phyloP scores from a whole-genome alignment of 2,113 vertebrate species.

The Bambusicola thoracicus region DNA sequence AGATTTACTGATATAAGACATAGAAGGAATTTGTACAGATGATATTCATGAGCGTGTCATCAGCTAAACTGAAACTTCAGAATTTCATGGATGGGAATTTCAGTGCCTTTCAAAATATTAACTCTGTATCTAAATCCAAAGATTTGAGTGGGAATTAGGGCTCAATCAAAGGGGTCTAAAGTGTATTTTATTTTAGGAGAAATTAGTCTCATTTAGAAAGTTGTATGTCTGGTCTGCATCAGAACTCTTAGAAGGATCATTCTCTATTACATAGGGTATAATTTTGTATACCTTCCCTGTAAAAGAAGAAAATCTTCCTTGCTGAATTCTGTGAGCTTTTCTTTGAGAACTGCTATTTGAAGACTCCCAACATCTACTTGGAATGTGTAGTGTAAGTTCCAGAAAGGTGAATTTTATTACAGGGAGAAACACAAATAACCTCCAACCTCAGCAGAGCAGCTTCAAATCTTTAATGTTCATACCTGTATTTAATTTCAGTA shows the following conservation, averaged over 20 bases:
- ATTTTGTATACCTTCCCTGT: background rate
- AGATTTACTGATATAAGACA: background rate
- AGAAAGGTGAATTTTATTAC: background rate
- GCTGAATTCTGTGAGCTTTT: background rate
- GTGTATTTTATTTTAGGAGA: background rate
- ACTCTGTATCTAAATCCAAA: background rate
- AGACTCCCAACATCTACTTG: background rate
- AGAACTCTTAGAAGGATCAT: background rate
- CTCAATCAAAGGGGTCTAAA: background rate
- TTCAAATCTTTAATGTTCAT: background rate
- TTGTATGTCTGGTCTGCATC: background rate
- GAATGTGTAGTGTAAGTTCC: background rate
- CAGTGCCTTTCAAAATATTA: background rate
- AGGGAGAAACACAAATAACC: background rate
- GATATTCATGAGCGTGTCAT: background rate
- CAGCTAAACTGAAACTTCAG: background rate
- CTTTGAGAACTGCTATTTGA: background rate
- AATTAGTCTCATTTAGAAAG: background rate
- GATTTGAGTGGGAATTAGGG: background rate
- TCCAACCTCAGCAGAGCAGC: background rate
- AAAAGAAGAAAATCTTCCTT: background rate
- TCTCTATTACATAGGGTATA: background rate
- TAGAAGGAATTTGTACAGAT: background rate
- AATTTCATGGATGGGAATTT: background rate
- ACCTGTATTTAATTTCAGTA: background rate